Percentiles rank a stretch among this genome's conserved stretches.
These are phyloP conservation scores for Pandemis cinnamomeana DNA, from an alignment of 2,888 invertebrate species.

Conservation along the genomic window DNA sequence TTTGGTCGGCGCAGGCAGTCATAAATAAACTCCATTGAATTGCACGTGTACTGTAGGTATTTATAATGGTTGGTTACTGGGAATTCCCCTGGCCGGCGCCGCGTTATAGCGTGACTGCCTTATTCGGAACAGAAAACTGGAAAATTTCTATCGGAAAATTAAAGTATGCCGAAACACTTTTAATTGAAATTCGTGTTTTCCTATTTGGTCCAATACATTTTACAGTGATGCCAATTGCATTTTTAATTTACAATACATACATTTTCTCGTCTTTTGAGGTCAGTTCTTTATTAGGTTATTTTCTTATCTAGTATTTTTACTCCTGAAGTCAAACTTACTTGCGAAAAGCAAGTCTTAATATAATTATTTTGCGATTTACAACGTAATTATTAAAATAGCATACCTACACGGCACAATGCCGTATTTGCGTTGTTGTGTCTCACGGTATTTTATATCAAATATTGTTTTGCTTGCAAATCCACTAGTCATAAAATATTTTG, in stretches of 20 bases:
- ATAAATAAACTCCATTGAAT: slow-evolving; percentile 56
- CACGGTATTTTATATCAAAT: neutral
- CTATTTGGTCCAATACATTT: neutral
- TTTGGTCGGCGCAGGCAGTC: slow-evolving; percentile 37
- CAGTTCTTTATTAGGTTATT: neutral
- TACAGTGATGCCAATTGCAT: neutral
- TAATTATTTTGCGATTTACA: neutral
- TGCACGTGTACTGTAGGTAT: slow-evolving; percentile 57
- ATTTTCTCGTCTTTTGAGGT: neutral
- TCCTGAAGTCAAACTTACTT: neutral
- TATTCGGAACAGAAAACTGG: slow-evolving; percentile 66
- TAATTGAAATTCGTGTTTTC: neutral
- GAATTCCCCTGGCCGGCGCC: slow-evolving; percentile 59
- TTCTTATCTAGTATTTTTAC: neutral
- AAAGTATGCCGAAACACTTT: slow-evolving; percentile 59
- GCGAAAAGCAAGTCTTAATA: neutral
- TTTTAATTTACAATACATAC: neutral
- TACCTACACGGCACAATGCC: too few species aligned
- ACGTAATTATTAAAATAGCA: too few species aligned
- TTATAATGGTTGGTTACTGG: slow-evolving; percentile 48
- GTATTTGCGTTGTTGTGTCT: too few species aligned
- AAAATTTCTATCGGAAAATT: slow-evolving; percentile 65
- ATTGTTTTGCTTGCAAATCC: neutral
- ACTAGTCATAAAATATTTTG: neutral
- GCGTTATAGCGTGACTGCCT: slow-evolving; percentile 66